Base-by-base conservation (phyloP, 35 echinoderm and acorn worm species). In the Eucidaris tribuloides region DNA sequence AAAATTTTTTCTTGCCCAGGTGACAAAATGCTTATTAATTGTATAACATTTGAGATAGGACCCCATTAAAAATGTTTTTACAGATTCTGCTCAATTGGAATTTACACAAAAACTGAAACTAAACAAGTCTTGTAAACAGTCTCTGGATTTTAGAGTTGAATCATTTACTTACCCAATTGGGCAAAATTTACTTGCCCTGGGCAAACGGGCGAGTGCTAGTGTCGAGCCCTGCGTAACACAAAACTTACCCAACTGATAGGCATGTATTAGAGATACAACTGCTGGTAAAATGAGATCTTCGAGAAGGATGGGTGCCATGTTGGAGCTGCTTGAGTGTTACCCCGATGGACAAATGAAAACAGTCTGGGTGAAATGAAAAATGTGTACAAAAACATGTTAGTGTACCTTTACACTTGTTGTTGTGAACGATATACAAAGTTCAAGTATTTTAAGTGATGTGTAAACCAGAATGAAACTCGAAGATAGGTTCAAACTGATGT, bases 231-330 rank as follows among this genome's bases (percentile, higher is more conserved):
- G 20, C 6, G 42, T 31, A 36, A 17, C 3, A 7, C 37, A 20
- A 24, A 44, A 68, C 55, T 84, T 57, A 84, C 82, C 29, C 14
- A 84, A 33, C 41, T 84, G 82, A 24, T 7, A 71, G 33, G 82
- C 82, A 66, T 84, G 82, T 22, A 84, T 14, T 45, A 84, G 43
- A 27, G 82, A 84, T 23, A 71, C 82, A 28, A 44, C 33, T 9
- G 82, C 63, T 27, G 82, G 82, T 20, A 71, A 65, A 50, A 84
- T 44, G 41, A 84, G 4, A 20, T 41, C 37, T 44, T 74, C 35
- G 19, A 74, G 44, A 1, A 38, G 68, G 1, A 74, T 44, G 9
- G 34, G 68, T 4, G 68, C 33, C 68, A 74, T 74, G 7, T 74
- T 64, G 61, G 24, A n/a, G n/a, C n/a, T n/a, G n/a, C n/a, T n/a